Conservation (phyloP, 1,140 invertebrate genomes). For the Calliopsis andreniformis region DNA sequence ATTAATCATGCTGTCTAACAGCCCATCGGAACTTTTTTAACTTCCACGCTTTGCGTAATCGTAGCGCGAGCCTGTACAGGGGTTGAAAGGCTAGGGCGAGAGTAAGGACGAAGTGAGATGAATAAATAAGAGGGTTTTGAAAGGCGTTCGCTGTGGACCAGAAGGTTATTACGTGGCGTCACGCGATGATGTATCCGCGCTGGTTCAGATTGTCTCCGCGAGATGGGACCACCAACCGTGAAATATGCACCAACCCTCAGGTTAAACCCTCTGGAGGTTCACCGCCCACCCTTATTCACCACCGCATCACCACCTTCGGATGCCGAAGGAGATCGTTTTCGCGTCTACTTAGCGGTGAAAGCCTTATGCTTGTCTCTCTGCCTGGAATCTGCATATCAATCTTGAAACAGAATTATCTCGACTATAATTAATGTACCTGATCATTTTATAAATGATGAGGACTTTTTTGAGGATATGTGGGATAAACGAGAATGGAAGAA, state of each 20-base stretch:
- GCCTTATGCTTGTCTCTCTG: neutral
- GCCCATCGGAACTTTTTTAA: too few relatives aligned
- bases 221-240: constrained; percentile 81
- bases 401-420: neutral
- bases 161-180: constrained; percentile 80
- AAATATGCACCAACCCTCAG: constrained; percentile 80
- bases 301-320: constrained; percentile 75
- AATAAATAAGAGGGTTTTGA: constrained; percentile 81
- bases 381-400: constrained; percentile 29
- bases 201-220: constrained; percentile 81
- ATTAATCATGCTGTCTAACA: neutral
- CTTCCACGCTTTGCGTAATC: constrained; percentile 13
- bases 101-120: constrained; percentile 76
- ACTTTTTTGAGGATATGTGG: neutral
- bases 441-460: neutral
- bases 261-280: constrained; percentile 75
- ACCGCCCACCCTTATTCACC: constrained; percentile 72
- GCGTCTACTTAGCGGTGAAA: constrained; percentile 10
- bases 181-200: constrained; percentile 81
- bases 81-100: constrained; percentile 31
- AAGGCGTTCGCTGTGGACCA: constrained; percentile 70
- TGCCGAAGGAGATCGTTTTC: constrained; percentile 48
- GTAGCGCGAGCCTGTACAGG: constrained; percentile 5
- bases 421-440: constrained; percentile 5
- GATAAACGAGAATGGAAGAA: neutral